phyloP scores from a whole-genome alignment of 37 sponge, comb jelly and placozoan genomes.

The Chondrilla cf. caribensis region DNA sequence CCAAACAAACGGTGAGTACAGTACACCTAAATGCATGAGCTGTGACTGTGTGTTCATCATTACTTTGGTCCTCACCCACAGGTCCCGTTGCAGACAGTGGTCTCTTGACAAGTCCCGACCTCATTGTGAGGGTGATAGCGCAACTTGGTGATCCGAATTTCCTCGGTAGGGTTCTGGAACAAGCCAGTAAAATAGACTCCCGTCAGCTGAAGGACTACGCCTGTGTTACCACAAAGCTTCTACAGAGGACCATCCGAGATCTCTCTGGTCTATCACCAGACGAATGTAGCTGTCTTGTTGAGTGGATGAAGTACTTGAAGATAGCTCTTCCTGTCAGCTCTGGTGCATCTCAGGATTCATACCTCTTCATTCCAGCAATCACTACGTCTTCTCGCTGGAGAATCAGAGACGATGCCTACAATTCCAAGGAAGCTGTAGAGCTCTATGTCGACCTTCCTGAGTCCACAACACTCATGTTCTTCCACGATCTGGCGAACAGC shows the following conservation, averaged over 20 bases:
- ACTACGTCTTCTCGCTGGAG: conserved; percentile 8
- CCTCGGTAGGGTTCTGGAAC: not conserved
- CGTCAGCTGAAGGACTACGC: not conserved
- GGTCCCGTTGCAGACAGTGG: not conserved
- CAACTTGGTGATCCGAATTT: not conserved
- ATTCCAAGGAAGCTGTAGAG: not conserved
- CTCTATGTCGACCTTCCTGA: not conserved
- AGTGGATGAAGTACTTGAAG: conserved; percentile 52
- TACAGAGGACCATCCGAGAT: not conserved
- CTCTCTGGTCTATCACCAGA: not conserved
- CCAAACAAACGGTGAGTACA: not conserved
- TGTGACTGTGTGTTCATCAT: too few relatives aligned
- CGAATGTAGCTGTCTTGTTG: conserved; percentile 20
- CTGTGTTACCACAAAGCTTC: not conserved
- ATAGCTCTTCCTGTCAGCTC: conserved; percentile 16
- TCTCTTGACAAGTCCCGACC: not conserved
- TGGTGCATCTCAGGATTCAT: not conserved
- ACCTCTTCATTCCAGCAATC: conserved; percentile 51
- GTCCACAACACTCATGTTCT: conserved; percentile 39
- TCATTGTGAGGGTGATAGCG: not conserved
- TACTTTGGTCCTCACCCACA: too few relatives aligned
- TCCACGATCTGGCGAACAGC: conserved; percentile 34
- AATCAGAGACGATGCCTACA: not conserved
- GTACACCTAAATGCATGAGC: too few relatives aligned
- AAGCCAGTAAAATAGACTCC: not conserved